These are phyloP conservation scores for Melozone crissalis DNA, from an alignment of 2,113 vertebrate genomes.

Conservation along the genomic window DNA sequence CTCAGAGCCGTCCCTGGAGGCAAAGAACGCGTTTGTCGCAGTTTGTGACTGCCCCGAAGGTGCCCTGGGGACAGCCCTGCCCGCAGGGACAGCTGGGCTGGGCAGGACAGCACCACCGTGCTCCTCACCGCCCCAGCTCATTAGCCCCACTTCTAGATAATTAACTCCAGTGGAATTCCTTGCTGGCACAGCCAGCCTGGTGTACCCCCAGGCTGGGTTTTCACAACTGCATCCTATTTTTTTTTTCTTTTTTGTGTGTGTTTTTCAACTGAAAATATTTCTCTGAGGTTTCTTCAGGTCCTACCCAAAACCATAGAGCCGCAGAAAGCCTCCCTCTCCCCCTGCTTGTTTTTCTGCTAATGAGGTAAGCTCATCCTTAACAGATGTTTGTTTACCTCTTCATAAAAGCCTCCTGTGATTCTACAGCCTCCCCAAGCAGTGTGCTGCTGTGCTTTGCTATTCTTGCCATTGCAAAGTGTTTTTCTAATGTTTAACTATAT, in stretches of 20 bases:
- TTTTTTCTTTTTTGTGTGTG: background rate
- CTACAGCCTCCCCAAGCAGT: slow-evolving; percentile 37
- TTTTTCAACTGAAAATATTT: background rate
- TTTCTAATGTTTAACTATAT: slow-evolving; percentile 56
- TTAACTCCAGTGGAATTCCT: background rate
- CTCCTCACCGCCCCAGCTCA: background rate
- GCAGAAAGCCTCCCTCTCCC: background rate
- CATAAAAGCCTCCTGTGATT: slow-evolving; percentile 52
- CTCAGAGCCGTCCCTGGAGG: background rate
- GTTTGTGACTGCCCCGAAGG: background rate
- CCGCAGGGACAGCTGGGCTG: background rate
- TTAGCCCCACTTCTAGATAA: background rate
- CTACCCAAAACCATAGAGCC: background rate
- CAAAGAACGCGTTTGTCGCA: background rate
- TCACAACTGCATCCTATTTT: too few species aligned
- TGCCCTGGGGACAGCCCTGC: background rate
- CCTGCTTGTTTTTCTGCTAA: background rate
- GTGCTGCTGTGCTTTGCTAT: slow-evolving; percentile 18
- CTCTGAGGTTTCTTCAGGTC: background rate
- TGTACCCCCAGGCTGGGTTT: background rate
- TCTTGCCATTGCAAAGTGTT: slow-evolving; percentile 36
- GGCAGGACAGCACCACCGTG: background rate
- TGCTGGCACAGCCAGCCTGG: background rate
- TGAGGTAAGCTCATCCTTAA: slow-evolving; percentile 29
- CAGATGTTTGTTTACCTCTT: slow-evolving; percentile 69